These are phyloP conservation scores for Siniperca knerii DNA, from an alignment of 2,113 vertebrate species.

Conservation along the genomic window DNA sequence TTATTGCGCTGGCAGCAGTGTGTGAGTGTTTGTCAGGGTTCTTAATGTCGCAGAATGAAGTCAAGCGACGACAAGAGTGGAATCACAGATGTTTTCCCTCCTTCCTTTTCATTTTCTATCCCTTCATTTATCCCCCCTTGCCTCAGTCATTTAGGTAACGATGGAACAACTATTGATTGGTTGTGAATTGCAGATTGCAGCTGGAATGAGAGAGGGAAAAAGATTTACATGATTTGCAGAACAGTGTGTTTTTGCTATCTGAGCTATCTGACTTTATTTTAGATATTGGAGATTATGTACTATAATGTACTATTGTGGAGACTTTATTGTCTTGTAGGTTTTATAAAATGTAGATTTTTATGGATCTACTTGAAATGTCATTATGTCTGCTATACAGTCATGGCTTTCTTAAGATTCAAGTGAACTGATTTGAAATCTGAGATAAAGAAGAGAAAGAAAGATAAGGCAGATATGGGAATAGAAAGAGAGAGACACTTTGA, in stretches of 20 bases:
- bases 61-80: constrained; percentile 79
- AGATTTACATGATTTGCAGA: constrained; percentile 22
- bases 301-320: background rate
- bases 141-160: constrained; percentile 41
- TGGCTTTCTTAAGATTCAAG: constrained; percentile 1
- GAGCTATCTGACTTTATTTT: background rate
- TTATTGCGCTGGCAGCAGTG: constrained; percentile 73
- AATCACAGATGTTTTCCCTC: constrained; percentile 74
- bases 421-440: constrained; percentile 15
- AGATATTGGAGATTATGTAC: background rate
- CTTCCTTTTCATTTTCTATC: constrained; percentile 43
- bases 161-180: constrained; percentile 66
- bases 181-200: constrained; percentile 60
- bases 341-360: background rate
- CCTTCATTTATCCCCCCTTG: constrained; percentile 19
- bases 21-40: constrained; percentile 53
- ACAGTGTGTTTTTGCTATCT: background rate
- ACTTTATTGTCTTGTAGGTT: background rate
- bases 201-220: constrained; percentile 52
- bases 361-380: background rate
- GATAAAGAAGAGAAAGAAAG: constrained; percentile 5
- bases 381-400: background rate
- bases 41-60: constrained; percentile 83
- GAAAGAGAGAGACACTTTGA: constrained; percentile 39
- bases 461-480: background rate